These are phyloP conservation scores for Lepus timidus DNA, from an alignment of 2,113 vertebrate genomes.

Conservation along the genomic window DNA sequence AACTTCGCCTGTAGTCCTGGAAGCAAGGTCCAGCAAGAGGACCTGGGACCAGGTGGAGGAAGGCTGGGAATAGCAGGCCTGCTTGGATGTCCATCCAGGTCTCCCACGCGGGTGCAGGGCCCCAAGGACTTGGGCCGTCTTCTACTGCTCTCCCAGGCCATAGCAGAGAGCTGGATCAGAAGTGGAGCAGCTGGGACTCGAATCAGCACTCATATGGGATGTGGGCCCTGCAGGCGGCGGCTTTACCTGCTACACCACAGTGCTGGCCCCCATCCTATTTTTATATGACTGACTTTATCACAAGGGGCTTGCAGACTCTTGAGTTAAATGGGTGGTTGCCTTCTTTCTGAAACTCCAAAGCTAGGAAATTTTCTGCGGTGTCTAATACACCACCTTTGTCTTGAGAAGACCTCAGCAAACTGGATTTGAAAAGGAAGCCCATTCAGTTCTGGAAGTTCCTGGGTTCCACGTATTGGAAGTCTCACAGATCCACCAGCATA, in stretches of 20 bases:
- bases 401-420: not conserved
- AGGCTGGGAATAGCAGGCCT: not conserved
- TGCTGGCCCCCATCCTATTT: too few species aligned
- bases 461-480: not conserved
- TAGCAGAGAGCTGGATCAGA: too few species aligned
- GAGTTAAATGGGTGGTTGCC: not conserved
- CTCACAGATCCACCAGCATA: not conserved
- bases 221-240: too few species aligned
- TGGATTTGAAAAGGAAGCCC: not conserved
- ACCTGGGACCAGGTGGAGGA: not conserved
- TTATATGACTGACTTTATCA: not conserved
- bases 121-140: too few species aligned
- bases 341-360: not conserved
- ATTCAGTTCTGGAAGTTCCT: conserved; percentile 5
- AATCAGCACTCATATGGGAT: too few species aligned
- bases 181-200: too few species aligned
- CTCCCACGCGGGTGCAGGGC: too few species aligned
- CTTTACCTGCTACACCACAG: too few species aligned
- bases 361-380: not conserved
- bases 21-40: not conserved
- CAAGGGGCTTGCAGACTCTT: not conserved
- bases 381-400: not conserved
- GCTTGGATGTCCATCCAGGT: not conserved
- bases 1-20: not conserved
- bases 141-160: too few species aligned